Percentiles rank a stretch among this genome's conserved stretches.
These are phyloP conservation scores for Rattus rattus DNA, from an alignment of 2,113 vertebrate genomes.

Conservation along the genomic window DNA sequence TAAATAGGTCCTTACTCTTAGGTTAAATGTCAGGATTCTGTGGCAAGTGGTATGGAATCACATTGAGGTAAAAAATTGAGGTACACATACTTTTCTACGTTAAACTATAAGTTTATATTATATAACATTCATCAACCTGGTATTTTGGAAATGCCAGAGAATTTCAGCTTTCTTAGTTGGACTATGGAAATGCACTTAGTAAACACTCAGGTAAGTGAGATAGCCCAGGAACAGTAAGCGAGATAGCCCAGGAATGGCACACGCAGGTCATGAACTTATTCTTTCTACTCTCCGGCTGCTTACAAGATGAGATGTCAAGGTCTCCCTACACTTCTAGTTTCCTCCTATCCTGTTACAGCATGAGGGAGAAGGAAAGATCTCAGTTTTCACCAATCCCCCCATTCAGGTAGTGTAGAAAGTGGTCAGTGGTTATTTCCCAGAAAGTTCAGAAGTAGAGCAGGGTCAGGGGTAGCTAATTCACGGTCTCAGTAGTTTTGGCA, in stretches of 20 bases:
- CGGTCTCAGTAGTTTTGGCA: background rate
- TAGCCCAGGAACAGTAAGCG: background rate
- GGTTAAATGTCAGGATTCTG: background rate
- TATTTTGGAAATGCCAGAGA: background rate
- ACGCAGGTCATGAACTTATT: background rate
- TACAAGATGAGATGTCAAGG: background rate
- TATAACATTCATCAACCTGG: background rate
- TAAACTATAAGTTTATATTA: background rate
- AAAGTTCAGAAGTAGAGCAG: background rate
- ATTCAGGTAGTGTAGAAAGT: background rate
- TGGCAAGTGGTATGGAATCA: background rate
- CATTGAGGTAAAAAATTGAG: conserved; percentile 4
- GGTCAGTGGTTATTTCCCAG: background rate
- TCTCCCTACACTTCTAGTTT: background rate
- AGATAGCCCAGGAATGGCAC: background rate
- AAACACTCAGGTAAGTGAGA: background rate
- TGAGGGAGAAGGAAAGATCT: background rate
- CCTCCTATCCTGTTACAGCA: background rate
- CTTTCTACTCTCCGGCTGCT: background rate
- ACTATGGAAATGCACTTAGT: background rate
- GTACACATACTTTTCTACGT: background rate
- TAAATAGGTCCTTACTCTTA: background rate
- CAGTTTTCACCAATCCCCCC: background rate
- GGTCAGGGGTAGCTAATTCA: background rate
- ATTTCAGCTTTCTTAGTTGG: background rate